These are phyloP conservation scores for Clarias magur DNA, from an alignment of 2,113 vertebrate species.

Conservation along the genomic window DNA sequence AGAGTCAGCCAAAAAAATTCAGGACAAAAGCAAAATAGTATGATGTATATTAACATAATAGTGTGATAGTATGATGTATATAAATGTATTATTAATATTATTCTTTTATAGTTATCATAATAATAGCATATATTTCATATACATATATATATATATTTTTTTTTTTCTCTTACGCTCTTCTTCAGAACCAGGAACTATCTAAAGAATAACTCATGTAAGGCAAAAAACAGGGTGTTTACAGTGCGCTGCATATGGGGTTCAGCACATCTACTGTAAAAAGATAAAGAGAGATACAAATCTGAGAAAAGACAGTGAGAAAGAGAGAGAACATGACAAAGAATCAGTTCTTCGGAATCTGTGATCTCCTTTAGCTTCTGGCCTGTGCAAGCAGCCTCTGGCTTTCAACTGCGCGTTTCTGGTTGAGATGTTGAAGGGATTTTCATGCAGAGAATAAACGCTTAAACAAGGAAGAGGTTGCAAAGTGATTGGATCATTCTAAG, in stretches of 20 bases:
- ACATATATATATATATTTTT: too few relatives aligned
- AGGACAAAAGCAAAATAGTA: too few relatives aligned
- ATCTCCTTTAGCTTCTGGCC: conserved; percentile 30
- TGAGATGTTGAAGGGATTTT: neutral
- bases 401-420: neutral
- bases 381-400: conserved; percentile 13
- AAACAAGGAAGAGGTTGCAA: neutral
- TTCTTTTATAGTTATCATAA: too few relatives aligned
- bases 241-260: neutral
- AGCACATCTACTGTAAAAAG: neutral
- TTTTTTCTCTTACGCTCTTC: too few relatives aligned
- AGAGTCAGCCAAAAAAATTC: too few relatives aligned
- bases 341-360: conserved; percentile 4
- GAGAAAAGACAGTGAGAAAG: neutral
- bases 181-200: neutral
- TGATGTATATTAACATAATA: too few relatives aligned
- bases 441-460: neutral
- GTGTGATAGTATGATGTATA: too few relatives aligned
- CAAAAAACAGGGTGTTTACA: neutral
- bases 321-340: conserved; percentile 32
- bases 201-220: neutral
- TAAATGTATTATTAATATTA: too few relatives aligned
- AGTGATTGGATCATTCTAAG: neutral
- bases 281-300: neutral
- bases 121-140: too few relatives aligned